Evolutionary conservation across 2,888 invertebrate species (phyloP), one percentile per base, ranked within the genome.

Genomic region (Amiota minor): DNA sequence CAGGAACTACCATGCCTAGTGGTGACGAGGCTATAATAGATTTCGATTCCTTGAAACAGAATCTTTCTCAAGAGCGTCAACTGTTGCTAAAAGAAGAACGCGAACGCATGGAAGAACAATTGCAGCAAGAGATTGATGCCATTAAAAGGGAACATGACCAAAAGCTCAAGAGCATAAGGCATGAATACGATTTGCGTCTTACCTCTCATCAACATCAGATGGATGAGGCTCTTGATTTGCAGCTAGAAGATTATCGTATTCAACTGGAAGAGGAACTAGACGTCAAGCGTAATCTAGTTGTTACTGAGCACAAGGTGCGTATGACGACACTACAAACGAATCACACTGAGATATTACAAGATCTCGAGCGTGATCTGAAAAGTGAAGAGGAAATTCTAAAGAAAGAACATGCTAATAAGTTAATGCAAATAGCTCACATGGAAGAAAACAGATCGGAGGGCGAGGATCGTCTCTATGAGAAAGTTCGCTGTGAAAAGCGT

Each of bases 401-500:
- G 1, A 92, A 92, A 9, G 93, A 94, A 75, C 95, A 95, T 87
- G 92, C 93, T 45, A 92, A 92, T 49, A 92, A 93, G 82, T 83
- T 95, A 74, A 90, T 91, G 1, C 93, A 94, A 79, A 89, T 95
- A 69, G n/a, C n/a, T n/a, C n/a, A n/a, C n/a, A n/a, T n/a, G n/a
- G n/a, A n/a, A n/a, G n/a, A n/a, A n/a, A n/a, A n/a, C n/a, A n/a
- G n/a, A n/a, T n/a, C n/a, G n/a, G n/a, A n/a, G 4, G 89, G 90
- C 2, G 91, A 91, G 72, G 91, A 91, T 79, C 87, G 90, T 2
- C 83, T 90, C 0, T 93, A 91, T 80, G 94, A 94, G 81, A 93
- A 93, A 85, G 89, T 94, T 72, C 91, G 93, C 6, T 93, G 93
- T 82, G 94, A 94, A 84, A 93, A 93, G 81, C 90, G 94, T n/a